Conservation (phyloP, 2,113 vertebrate genomes). For the Montifringilla adamsi region DNA sequence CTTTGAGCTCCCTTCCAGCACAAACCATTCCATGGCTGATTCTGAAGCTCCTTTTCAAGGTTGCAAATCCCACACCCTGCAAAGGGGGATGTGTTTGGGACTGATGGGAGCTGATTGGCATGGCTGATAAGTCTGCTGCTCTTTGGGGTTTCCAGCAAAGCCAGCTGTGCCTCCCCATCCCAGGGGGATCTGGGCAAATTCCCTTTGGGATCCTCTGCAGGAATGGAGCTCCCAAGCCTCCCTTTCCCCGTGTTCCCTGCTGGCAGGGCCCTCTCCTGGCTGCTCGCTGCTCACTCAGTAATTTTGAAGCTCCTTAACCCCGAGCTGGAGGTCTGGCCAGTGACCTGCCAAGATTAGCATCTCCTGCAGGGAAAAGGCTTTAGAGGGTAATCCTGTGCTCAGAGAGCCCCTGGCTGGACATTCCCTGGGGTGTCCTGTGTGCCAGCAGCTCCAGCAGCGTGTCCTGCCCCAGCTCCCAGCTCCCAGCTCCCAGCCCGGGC, state of each 20-base stretch:
- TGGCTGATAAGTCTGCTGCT: rapidly evolving
- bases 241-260: not conserved
- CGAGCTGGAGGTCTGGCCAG: not conserved
- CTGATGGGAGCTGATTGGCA: rapidly evolving
- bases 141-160: not conserved
- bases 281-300: not conserved
- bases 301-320: not conserved
- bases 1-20: rapidly evolving
- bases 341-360: not conserved
- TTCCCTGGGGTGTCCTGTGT: not conserved
- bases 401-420: not conserved
- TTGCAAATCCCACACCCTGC: rapidly evolving
- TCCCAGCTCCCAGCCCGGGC: not conserved
- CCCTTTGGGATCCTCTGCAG: not conserved
- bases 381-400: not conserved
- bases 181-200: not conserved
- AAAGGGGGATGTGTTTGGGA: not conserved
- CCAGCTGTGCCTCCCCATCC: not conserved
- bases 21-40: not conserved
- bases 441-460: rapidly evolving
- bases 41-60: not conserved
- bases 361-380: not conserved
- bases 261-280: not conserved
- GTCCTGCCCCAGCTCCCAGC: not conserved
- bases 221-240: not conserved